Evolutionary conservation across 2,888 invertebrate species (phyloP), one percentile per base, ranked within the genome.

Genomic region (Iselma pallidipennis): DNA sequence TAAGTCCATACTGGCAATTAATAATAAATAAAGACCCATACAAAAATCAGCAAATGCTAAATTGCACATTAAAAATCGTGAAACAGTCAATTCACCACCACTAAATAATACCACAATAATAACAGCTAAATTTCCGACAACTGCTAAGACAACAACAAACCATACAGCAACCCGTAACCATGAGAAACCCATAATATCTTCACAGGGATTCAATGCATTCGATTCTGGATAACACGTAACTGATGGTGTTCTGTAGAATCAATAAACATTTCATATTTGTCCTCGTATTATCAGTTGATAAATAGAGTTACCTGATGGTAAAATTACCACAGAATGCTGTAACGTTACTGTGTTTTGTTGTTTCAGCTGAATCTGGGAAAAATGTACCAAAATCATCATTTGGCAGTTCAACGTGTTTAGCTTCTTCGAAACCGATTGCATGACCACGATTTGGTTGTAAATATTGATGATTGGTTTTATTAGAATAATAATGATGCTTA

Each of bases 1-100:
- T 0, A 91, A 84, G 81, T 96, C 96, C 74, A 94, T 91, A 0
- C 90, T 87, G 0, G 95, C 95, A 37, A 96, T 85, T 76, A 95
- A 85, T 42, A 92, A 85, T 56, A 96, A 84, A 80, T 95, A 96
- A 1, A 93, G 77, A 0, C 94, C 95, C 84, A 95, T 91, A 76
- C 91, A 91, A 54, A 96, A 86, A 82, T 96, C 96, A 0, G 95
- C 95, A 78, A 92, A 89, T 0, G 95, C 94, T 61, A 96, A 84
- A 78, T 96, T 93, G 69, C 91, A 88, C 83, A 92, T 91, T 53
- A 92, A 83, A 74, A 92, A 90, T 68, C 89, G 86, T 33, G 89
- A 88, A 12, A 91, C 89, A 14, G 85, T 85, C 42, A 83, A 77
- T 70, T 86, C 83, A 1, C 83, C 81, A 60, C 83, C 84, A 68